Percentiles rank a stretch among this genome's conserved stretches.
Conservation (phyloP, 2,113 vertebrate genomes). For the Falcunculus frontatus region DNA sequence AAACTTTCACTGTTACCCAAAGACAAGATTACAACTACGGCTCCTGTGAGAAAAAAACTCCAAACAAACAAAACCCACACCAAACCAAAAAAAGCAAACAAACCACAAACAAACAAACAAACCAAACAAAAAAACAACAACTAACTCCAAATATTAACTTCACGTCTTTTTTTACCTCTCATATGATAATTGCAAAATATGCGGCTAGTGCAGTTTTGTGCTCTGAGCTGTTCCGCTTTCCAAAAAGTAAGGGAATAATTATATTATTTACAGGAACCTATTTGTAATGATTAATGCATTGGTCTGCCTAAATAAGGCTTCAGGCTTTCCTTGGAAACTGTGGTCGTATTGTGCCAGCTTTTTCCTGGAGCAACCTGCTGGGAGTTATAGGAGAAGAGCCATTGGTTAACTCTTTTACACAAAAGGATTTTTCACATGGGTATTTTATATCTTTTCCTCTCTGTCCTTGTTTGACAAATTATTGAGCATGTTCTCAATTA, state of each 20-base stretch:
- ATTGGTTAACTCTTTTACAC: background rate
- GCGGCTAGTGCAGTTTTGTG: background rate
- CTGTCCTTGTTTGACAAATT: background rate
- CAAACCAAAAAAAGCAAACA: background rate
- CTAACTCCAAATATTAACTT: background rate
- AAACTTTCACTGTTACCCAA: background rate
- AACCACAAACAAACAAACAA: background rate
- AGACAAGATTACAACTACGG: background rate
- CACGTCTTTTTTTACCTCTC: background rate
- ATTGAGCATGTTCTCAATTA: background rate
- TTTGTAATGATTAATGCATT: constrained; percentile 2
- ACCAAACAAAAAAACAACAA: background rate
- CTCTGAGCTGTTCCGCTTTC: background rate
- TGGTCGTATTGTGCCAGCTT: background rate
- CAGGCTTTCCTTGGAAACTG: background rate
- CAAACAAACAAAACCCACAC: background rate
- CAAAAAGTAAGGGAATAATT: background rate
- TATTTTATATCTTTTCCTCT: background rate
- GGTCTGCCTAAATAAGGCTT: background rate
- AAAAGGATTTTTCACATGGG: background rate
- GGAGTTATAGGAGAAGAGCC: background rate
- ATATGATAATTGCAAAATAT: background rate
- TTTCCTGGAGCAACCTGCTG: background rate
- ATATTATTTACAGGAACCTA: background rate
- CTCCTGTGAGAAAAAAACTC: background rate